Evolutionary conservation across 1,140 invertebrate species (phyloP).

Genomic region (Zaprionus gabonicus): DNA sequence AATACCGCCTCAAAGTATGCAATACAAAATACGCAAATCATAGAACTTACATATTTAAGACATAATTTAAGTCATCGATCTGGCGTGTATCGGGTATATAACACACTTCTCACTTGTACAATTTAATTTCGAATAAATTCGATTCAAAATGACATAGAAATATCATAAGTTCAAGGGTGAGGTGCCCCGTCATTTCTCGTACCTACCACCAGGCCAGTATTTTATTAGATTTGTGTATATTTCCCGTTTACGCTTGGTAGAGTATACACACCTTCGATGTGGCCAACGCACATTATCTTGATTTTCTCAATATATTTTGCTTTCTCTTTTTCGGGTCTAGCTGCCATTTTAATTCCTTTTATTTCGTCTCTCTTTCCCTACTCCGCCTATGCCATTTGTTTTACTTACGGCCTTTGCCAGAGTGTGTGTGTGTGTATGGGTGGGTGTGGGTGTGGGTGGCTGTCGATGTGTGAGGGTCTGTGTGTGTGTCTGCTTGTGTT

Average conservation of each 20-base stretch:
- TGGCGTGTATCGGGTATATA: too few species aligned
- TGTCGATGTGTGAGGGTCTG: slow-evolving; percentile 9
- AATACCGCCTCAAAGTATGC: too few species aligned
- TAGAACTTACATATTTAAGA: too few species aligned
- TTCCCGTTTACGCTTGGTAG: background rate
- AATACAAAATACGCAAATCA: too few species aligned
- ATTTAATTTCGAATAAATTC: too few species aligned
- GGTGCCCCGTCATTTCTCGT: too few species aligned
- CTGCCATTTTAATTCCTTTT: slow-evolving; percentile 26
- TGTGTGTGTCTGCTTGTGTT: slow-evolving; percentile 13
- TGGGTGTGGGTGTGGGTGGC: background rate
- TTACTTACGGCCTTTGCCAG: slow-evolving; percentile 14
- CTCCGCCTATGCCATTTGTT: slow-evolving; percentile 14
- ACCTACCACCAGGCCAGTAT: too few species aligned
- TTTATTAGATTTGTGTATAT: background rate
- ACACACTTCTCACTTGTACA: too few species aligned
- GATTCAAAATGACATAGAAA: too few species aligned
- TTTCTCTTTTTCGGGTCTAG: background rate
- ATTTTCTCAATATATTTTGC: slow-evolving; percentile 15
- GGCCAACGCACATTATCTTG: slow-evolving; percentile 4
- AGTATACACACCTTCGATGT: background rate
- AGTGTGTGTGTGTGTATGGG: slow-evolving; percentile 20
- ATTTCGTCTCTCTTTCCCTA: background rate
- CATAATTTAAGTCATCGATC: too few species aligned
- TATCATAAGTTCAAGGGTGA: too few species aligned